phyloP scores from a whole-genome alignment of 1,140 invertebrate genomes.

The Aphis gossypii region DNA sequence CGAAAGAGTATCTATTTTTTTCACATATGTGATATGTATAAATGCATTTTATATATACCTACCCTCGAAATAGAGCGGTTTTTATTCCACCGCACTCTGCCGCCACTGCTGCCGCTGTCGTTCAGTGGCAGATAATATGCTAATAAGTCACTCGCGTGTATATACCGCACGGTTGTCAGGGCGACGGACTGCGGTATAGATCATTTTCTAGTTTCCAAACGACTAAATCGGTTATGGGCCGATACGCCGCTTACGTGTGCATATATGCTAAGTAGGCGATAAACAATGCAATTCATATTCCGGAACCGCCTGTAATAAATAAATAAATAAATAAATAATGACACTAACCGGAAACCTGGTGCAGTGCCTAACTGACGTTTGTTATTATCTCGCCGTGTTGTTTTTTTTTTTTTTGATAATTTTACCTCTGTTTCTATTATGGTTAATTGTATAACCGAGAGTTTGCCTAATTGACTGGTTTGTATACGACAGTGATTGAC shows the following conservation, averaged over 20 bases:
- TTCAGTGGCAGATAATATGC: constrained; percentile 35
- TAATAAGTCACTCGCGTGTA: constrained; percentile 50
- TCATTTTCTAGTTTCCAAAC: constrained; percentile 52
- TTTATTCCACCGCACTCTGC: neutral
- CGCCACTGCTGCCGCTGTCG: neutral
- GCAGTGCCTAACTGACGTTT: neutral
- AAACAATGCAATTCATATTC: constrained; percentile 55
- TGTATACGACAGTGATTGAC: neutral
- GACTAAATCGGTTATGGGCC: constrained; percentile 54
- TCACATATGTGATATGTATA: neutral
- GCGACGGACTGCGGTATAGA: constrained; percentile 26
- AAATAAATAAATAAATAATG: constrained; percentile 19
- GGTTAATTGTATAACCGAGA: neutral
- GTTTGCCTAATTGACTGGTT: neutral
- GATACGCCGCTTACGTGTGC: constrained; percentile 4
- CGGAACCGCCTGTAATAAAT: constrained; percentile 47
- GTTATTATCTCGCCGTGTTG: constrained; percentile 9
- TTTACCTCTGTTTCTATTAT: neutral
- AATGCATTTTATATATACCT: constrained; percentile 3
- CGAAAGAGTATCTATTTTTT: constrained; percentile 5
- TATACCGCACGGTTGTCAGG: constrained; percentile 44
- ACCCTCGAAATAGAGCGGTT: constrained; percentile 44
- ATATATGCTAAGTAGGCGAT: constrained; percentile 53
- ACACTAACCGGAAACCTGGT: constrained; percentile 17
- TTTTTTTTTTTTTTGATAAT: neutral